Conservation (phyloP, 2,113 vertebrate species). For the Onychostoma macrolepis region DNA sequence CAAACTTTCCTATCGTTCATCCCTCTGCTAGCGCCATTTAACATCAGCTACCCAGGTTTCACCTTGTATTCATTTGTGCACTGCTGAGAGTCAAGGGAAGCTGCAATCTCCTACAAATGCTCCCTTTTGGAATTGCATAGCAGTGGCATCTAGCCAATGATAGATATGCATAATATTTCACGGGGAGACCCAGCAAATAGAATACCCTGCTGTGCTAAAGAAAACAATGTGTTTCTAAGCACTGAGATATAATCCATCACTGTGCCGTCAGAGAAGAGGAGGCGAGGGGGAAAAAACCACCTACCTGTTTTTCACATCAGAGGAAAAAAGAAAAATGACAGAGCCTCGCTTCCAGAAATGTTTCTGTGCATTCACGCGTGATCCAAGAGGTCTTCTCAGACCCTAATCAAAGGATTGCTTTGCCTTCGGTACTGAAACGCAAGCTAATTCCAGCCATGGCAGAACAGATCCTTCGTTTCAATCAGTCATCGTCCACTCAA, state of each 20-base stretch:
- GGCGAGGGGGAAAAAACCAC: conserved; percentile 63
- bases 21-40: conserved; percentile 44
- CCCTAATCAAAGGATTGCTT: conserved; percentile 81
- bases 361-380: conserved; percentile 77
- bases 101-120: conserved; percentile 61
- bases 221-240: conserved; percentile 98
- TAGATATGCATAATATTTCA: conserved; percentile 96
- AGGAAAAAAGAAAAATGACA: conserved; percentile 79
- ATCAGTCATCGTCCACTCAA: conserved; percentile 70
- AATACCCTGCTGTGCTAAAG: conserved; percentile 99
- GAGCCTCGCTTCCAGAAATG: conserved; percentile 76
- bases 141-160: conserved; percentile 84
- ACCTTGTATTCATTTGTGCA: conserved; percentile 48
- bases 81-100: conserved; percentile 59
- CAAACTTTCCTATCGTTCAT: conserved; percentile 4
- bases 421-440: conserved; percentile 70
- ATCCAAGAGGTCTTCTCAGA: conserved; percentile 79
- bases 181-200: conserved; percentile 94
- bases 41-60: conserved; percentile 40
- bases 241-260: conserved; percentile 97
- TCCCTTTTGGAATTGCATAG: conserved; percentile 66
- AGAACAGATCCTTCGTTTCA: conserved; percentile 50
- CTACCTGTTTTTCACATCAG: conserved; percentile 97
- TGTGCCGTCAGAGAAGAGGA: conserved; percentile 80
- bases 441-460: conserved; percentile 56